Percentiles rank a stretch among this genome's conserved stretches.
phyloP scores from a whole-genome alignment of 2,888 invertebrate genomes.

The Sycophila texana region DNA sequence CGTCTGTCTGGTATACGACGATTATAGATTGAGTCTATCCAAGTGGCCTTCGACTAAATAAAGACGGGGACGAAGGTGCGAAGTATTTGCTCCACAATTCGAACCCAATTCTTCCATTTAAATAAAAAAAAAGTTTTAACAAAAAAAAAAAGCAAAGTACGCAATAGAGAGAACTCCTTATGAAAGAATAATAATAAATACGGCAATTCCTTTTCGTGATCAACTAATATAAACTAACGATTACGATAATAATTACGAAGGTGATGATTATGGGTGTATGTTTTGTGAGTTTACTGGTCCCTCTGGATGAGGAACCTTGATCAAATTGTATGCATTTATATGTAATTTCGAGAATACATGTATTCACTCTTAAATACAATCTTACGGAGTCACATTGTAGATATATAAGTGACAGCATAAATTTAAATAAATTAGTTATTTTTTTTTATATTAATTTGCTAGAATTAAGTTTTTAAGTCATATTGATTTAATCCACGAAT shows the following conservation, averaged over 20 bases:
- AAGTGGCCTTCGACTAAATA: conserved; percentile 55
- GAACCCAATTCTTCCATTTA: conserved; percentile 42
- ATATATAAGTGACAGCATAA: not conserved
- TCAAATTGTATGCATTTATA: conserved; percentile 45
- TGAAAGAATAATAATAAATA: conserved; percentile 7
- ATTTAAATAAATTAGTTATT: not conserved
- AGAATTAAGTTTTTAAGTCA: not conserved
- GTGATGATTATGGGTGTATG: conserved; percentile 11
- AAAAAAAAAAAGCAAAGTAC: conserved; percentile 8
- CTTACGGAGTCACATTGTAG: not conserved
- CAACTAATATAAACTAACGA: conserved; percentile 17
- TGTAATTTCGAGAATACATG: conserved; percentile 1
- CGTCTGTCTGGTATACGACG: conserved; percentile 46
- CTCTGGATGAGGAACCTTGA: conserved; percentile 13
- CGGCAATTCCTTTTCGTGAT: conserved; percentile 28
- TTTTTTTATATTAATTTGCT: conserved; percentile 1
- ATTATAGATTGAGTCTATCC: conserved; percentile 51
- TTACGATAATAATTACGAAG: conserved; percentile 7
- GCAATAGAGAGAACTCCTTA: conserved; percentile 18
- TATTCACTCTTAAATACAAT: conserved; percentile 39
- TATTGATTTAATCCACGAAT: not conserved
- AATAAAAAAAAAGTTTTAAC: conserved; percentile 25
- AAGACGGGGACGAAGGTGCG: conserved; percentile 29
- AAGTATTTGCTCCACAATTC: conserved; percentile 33
- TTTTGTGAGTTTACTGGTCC: conserved; percentile 8